Evolutionary conservation across 2,113 vertebrate species (phyloP), one percentile per base, ranked within the genome.

Genomic region (Myrmecobius fasciatus): DNA sequence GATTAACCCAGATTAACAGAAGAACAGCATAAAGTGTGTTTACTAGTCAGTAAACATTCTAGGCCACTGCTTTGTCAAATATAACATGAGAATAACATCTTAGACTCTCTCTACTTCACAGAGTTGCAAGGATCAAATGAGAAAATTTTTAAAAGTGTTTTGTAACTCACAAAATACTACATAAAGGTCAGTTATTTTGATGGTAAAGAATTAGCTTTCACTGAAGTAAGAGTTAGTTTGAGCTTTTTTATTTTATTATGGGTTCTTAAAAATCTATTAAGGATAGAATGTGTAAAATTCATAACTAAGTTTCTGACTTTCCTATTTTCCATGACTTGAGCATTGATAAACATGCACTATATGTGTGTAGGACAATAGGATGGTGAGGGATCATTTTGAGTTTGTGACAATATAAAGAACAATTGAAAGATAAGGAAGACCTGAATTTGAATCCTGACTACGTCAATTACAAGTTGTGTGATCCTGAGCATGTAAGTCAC

Each of bases 201-300:
- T 17, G 94, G 36, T 6, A 90, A 52, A 90, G 60, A 36, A 53
- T 89, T 93, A 52, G 91, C 49, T 51, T 4, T 60, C 43, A 7
- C 90, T 28, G 17, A 22, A 36, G 46, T 48, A 53, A 60, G 47
- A 91, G 89, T 26, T 22, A 56, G 47, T 75, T 91, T 90, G 36
- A 25, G 49, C 43, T 88, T 90, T 91, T 53, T 83, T 56, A 92
- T 51, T 28, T 92, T 96, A 53, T 89, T 91, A 1, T 83, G 17
- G 36, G 12, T 20, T 52, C 94, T 93, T 75, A 51, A 51, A 91
- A 97, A 92, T n/a, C 60, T n/a, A 75, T 75, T 51, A 89, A 92
- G 20, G 25, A 91, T 36, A 93, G 92, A 93, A 49, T 93, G 3
- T 51, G 53, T 53, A 60, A 46, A 93, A 26, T 60, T 43, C 95